A percentile compares a stretch with the other conserved stretches of the same genome.
These are phyloP conservation scores for Drosophila cardini DNA, from an alignment of 1,140 invertebrate species.

Conservation along the genomic window DNA sequence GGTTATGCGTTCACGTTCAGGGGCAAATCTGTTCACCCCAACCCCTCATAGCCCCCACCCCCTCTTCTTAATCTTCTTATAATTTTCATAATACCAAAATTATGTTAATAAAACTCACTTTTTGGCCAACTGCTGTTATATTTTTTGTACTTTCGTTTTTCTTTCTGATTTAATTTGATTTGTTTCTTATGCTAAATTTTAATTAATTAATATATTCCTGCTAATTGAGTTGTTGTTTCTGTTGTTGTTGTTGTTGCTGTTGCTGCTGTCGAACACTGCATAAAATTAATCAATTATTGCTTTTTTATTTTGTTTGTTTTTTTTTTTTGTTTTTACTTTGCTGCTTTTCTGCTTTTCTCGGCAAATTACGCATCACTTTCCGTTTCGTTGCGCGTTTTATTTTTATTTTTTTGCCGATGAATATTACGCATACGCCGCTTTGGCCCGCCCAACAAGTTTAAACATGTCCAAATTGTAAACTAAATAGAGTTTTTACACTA, in stretches of 20 bases:
- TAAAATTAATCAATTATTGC: conserved; percentile 42
- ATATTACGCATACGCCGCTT: conserved; percentile 78
- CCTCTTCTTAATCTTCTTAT: neutral
- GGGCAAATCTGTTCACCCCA: conserved; percentile 48
- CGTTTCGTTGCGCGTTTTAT: conserved; percentile 71
- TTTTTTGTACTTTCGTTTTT: conserved; percentile 71
- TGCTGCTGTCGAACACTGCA: conserved; percentile 22
- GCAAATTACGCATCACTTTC: conserved; percentile 82
- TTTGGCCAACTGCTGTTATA: conserved; percentile 29
- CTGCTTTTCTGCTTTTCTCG: conserved; percentile 35
- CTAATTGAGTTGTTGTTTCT: conserved; percentile 38
- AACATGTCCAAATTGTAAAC: neutral
- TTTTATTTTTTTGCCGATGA: conserved; percentile 7
- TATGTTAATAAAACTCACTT: conserved; percentile 3
- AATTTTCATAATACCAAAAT: conserved; percentile 6
- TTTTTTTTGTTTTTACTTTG: conserved; percentile 27
- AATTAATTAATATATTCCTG: conserved; percentile 43
- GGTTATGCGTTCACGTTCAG: conserved; percentile 83
- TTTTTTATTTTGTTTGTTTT: conserved; percentile 9
- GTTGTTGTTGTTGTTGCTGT: conserved; percentile 5
- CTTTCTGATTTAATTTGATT: neutral
- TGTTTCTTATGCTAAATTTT: conserved; percentile 9
- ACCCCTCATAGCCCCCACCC: neutral
- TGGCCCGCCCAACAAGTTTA: conserved; percentile 26
- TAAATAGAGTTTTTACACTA: neutral